phyloP scores from a whole-genome alignment of 2,888 invertebrate genomes.

The Helobdella robusta region DNA sequence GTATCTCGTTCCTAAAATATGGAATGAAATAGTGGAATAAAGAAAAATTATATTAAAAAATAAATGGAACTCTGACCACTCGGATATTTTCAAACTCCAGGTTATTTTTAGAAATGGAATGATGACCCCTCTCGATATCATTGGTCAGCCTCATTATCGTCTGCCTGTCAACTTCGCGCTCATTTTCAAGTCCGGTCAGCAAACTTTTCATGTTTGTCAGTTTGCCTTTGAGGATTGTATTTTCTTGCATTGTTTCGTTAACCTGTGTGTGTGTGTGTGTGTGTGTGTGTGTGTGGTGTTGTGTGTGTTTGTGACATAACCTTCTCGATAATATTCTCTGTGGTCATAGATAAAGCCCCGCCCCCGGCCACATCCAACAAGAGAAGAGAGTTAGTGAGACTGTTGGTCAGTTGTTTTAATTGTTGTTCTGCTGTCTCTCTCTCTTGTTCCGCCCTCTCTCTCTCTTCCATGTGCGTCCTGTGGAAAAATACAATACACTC shows the following conservation, averaged over 20 bases:
- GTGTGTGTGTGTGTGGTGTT: no score
- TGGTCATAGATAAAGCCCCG: no score
- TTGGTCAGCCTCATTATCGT: conserved; percentile 48
- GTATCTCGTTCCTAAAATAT: conserved; percentile 32
- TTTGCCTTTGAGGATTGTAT: conserved; percentile 46
- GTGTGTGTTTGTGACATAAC: no score
- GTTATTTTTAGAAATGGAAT: conserved; percentile 39
- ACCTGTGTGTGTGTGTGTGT: conserved; percentile 35
- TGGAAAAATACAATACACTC: conserved; percentile 9
- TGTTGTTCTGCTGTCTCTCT: conserved; percentile 23
- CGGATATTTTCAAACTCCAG: conserved; percentile 42
- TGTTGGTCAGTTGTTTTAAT: conserved; percentile 20
- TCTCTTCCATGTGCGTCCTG: conserved; percentile 31
- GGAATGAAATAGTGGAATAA: no score
- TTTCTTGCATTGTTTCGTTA: conserved; percentile 43
- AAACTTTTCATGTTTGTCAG: conserved; percentile 44
- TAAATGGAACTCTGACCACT: conserved; percentile 36
- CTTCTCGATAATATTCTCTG: no score
- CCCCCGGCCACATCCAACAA: conserved; percentile 20
- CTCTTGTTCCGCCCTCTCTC: conserved; percentile 31
- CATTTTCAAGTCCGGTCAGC: conserved; percentile 43
- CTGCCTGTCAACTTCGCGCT: conserved; percentile 48
- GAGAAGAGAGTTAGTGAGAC: conserved; percentile 8
- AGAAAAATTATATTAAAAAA: neutral
- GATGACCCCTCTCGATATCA: conserved; percentile 44